A percentile compares a stretch with the other conserved stretches of the same genome.
Conservation (phyloP, 2,113 vertebrate species). For the Sinosuthora webbiana region DNA sequence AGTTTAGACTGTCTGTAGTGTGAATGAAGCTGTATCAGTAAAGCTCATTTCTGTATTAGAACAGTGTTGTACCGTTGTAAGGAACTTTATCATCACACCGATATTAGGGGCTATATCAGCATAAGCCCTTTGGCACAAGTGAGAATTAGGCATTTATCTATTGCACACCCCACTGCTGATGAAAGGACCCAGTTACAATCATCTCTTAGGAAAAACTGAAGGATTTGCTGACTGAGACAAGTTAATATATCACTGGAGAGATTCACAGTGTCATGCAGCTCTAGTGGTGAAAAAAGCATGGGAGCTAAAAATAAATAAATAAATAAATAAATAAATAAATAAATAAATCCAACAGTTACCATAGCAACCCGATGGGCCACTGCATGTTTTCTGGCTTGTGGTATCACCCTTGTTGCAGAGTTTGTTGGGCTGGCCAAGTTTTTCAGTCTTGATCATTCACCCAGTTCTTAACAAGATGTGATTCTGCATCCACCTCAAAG, state of each 20-base stretch:
- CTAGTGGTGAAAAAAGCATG: neutral
- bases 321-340: neutral
- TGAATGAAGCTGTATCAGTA: neutral
- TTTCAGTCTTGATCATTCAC: neutral
- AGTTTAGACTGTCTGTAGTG: constrained; percentile 5
- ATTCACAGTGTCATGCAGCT: neutral
- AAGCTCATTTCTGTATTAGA: neutral
- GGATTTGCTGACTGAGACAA: neutral
- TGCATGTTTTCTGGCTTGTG: neutral
- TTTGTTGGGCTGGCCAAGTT: neutral
- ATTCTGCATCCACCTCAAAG: neutral
- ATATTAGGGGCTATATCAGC: neutral
- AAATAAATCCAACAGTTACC: neutral
- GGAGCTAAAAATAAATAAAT: neutral
- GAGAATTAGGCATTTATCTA: constrained; percentile 10
- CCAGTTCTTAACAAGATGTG: neutral
- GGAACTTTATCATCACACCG: constrained; percentile 13
- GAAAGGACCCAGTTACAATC: neutral
- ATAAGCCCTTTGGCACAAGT: neutral
- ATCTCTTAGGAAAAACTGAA: neutral
- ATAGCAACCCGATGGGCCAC: neutral
- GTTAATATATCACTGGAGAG: neutral
- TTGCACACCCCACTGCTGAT: neutral
- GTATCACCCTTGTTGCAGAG: neutral
- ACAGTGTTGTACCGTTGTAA: neutral